Base-by-base conservation (phyloP, 2,888 invertebrate genomes). In the Leptopilina syphax region DNA sequence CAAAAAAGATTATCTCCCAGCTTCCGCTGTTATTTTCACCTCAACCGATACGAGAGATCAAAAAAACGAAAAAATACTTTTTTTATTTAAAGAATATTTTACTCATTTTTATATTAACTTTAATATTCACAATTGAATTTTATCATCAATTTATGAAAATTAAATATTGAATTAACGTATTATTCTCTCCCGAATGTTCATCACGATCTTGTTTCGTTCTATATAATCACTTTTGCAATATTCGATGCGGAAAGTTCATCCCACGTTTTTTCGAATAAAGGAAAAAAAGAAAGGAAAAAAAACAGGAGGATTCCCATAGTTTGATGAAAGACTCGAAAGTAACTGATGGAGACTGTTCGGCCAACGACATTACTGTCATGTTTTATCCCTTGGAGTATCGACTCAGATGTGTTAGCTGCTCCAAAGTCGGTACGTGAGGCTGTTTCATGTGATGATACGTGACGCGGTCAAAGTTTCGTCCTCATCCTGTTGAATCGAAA, bases 401-500 rank as follows among this genome's bases (percentile, higher is more conserved):
- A 70, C 68, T 50, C 50, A 70, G 70, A 27, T 70, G 70, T 68
- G 70, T 54, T 70, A 27, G 24, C 24, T 63, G 63, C 8, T 63
- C 63, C 63, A 63, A 12, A 50, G 70, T 50, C 78, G 27, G 79
- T 47, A 77, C 78, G 76, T 73, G 66, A 47, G 76, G 54, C 65
- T 77, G 76, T 77, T 80, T 80, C 79, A 78, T 82, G 80, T 73
- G 80, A 77, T 82, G 76, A 79, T 78, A 84, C 84, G 84, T 83
- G 83, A 82, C 76, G 81, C 79, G 80, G 82, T 82, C 79, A 76
- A 81, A 81, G 80, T 84, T 82, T 81, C 73, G 82, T 80, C 77
- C 76, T 57, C 27, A 27, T 78, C 65, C 34, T 73, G 41, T 57
- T 57, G 34, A 73, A 57, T 73, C 54, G 57, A 73, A 34, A 41